Evolutionary conservation across 2,113 vertebrate genomes (phyloP).

Genomic region (Ellobius talpinus): DNA sequence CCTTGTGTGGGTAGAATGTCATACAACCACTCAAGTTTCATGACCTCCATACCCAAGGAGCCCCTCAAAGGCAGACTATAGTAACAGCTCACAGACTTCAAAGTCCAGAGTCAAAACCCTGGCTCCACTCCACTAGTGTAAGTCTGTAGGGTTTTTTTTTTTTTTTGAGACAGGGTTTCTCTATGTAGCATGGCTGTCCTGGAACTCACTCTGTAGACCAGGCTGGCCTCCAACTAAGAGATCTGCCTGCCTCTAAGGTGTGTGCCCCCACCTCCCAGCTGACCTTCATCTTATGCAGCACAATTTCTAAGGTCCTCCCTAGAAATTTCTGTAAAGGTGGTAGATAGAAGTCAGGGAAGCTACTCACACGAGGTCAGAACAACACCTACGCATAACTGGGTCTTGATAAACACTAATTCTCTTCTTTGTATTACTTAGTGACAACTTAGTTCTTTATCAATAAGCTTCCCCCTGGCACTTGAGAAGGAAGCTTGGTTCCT

Average conservation of each 20-base stretch:
- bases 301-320: background rate
- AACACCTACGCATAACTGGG: background rate
- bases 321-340: background rate
- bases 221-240: background rate
- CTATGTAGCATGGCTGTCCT: background rate
- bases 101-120: background rate
- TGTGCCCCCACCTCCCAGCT: background rate
- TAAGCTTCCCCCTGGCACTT: background rate
- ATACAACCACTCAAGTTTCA: background rate
- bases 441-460: background rate
- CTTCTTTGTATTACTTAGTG: constrained; percentile 2
- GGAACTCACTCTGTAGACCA: background rate
- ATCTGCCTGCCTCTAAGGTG: background rate
- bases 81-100: background rate
- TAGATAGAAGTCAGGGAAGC: background rate
- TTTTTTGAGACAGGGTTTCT: background rate
- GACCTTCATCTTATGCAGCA: background rate
- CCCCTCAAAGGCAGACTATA: background rate
- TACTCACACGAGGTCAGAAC: background rate
- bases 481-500: background rate
- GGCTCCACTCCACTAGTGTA: background rate
- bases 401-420: background rate
- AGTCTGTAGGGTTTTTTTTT: background rate
- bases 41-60: background rate
- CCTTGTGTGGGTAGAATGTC: background rate